Evolutionary conservation across 2,888 invertebrate species (phyloP), one percentile per base, ranked within the genome.

Genomic region (Dastarcus helophoroides): DNA sequence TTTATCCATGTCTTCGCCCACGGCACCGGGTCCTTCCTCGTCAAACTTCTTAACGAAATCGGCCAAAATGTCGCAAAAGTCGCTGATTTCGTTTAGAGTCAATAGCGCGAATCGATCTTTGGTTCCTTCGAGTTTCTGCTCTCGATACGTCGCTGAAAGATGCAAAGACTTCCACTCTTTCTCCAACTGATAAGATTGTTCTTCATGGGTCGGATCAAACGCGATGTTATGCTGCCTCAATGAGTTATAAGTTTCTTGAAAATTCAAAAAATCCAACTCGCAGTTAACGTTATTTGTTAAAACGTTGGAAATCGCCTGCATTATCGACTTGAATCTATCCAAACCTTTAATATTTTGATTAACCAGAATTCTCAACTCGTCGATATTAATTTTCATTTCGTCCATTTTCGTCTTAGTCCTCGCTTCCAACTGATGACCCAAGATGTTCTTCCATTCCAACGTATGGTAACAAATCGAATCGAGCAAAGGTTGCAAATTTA

Each of bases 101-200:
- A 89, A 68, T 50, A 79, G 76, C 6, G 84, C 82, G 62, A 90
- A 93, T 49, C 83, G 78, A 31, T 79, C 79, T 53, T 88, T 90
- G n/a, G 86, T 85, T 32, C 78, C 73, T 49, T 81, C 78, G 19
- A 85, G 58, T 2, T 77, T 76, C 36, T 71, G 71, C 7, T 70
- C 71, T 31, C 82, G 67, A 58, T 76, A 81, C 4, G 84, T 53
- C 0, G 79, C 75, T 1, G 76, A 73, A 30, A 76, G 67, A 47
- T 76, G 78, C 7, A 85, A 58, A 3, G 65, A 64, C 34, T 75
- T 71, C 84, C 84, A 85, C 1, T 78, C 69, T 10, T 67, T 59
- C 53, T 79, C 72, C 24, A 85, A 58, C 35, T 63, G 65, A 48
- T 74, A 65, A 0, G 77, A 67, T 37, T 72, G 58, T 14, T 58